Evolutionary conservation across 2,888 invertebrate species (phyloP).

Genomic region (Lasioglossum calceatum): DNA sequence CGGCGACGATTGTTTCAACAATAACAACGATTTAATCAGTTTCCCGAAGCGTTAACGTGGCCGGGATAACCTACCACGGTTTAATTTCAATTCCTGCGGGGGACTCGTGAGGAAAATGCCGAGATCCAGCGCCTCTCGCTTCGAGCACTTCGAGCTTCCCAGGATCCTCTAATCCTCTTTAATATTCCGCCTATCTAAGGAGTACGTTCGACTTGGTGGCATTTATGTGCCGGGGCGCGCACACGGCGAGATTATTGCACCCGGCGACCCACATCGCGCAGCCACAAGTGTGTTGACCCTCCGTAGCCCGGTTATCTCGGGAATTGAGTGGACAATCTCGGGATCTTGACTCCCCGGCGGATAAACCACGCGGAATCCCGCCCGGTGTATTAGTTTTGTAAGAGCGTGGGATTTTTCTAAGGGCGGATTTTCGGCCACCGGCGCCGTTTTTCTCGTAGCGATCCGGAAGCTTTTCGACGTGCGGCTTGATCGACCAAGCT

Average conservation of each 20-base stretch:
- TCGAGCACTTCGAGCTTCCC: not conserved
- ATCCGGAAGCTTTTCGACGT: conserved; percentile 33
- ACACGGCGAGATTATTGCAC: conserved; percentile 46
- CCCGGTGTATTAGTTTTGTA: not conserved
- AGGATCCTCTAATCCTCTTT: conserved; percentile 27
- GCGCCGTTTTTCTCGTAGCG: conserved; percentile 17
- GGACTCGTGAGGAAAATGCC: not conserved
- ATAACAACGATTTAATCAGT: conserved; percentile 8
- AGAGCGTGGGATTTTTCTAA: conserved; percentile 6
- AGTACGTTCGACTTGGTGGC: conserved; percentile 34
- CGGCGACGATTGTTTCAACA: not conserved
- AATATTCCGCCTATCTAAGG: conserved; percentile 31
- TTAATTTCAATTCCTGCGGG: not conserved
- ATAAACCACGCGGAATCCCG: not conserved
- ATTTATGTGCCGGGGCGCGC: conserved; percentile 45
- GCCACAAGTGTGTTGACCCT: conserved; percentile 33
- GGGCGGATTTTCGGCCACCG: conserved; percentile 12
- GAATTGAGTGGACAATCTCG: conserved; percentile 22
- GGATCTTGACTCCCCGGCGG: conserved; percentile 14
- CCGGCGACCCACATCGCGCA: conserved; percentile 34
- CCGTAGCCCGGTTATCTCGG: conserved; percentile 36
- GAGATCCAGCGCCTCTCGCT: not conserved
- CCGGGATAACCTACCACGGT: not conserved
- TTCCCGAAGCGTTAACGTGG: not conserved
- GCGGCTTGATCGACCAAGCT: not conserved